Base-by-base conservation (phyloP, 2,888 invertebrate species). In the Papilio gigon region DNA sequence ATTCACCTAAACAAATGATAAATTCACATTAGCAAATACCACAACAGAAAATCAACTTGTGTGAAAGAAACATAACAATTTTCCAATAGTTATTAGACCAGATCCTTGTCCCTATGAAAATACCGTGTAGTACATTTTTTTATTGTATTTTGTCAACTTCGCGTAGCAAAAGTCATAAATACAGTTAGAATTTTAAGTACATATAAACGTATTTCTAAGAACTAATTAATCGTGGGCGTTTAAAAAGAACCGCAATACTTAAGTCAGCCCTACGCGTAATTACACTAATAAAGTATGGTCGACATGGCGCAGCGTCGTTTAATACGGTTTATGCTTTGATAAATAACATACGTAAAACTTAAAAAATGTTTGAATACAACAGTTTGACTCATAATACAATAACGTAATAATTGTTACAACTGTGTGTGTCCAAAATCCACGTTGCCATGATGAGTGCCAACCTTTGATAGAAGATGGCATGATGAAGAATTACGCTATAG, bases 1-100 rank as follows among this genome's bases (percentile, higher is more conserved):
- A 89, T 78, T 90, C 90, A 76, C 92, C 92, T 92, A 73, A 47
- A 71, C n/a, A 33, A 62, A 62, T 12, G 14, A 20, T 2, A 30
- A 4, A 14, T 56, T 17, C n/a, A 30, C 27, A 30, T 56, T 56
- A 56, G n/a, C 0, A 30, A 17, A 2, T 47, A 47, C 9, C 22
- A 22, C 12, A 47, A 9, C 4, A 47, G 22, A 17, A 40, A 4
- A 40, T n/a, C 40, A 40, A 17, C 40, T 40, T 40, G 0, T 40
- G 0, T 40, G 8, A 0, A 40, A n/a, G n/a, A n/a, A n/a, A n/a
- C n/a, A n/a, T n/a, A n/a, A n/a, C n/a, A n/a, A n/a, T n/a, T n/a
- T n/a, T n/a, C n/a, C n/a, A n/a, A n/a, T n/a, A n/a, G n/a, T n/a
- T n/a, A n/a, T n/a, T n/a, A n/a, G n/a, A n/a, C n/a, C n/a, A n/a